Percentiles rank a stretch among this genome's conserved stretches.
phyloP scores from a whole-genome alignment of 1,140 invertebrate species.

The Parapsyche elsis region DNA sequence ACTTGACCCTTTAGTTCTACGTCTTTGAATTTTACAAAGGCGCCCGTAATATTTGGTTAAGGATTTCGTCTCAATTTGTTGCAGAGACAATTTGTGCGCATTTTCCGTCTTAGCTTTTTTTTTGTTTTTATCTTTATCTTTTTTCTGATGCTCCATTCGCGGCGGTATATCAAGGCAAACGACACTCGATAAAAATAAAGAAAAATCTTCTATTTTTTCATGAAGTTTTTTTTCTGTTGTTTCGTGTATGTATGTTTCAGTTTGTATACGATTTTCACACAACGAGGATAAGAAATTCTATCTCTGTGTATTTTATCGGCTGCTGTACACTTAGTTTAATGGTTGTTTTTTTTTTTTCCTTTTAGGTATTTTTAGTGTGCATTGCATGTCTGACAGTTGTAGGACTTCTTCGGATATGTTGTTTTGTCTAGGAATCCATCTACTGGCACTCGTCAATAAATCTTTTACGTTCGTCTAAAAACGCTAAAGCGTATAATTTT shows the following conservation, averaged over 20 bases:
- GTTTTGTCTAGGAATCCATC: background rate
- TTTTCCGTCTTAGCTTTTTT: constrained; percentile 34
- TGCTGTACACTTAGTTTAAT: background rate
- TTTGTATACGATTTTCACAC: background rate
- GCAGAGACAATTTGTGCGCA: constrained; percentile 52
- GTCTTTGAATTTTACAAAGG: background rate
- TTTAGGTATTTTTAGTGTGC: background rate
- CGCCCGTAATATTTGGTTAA: constrained; percentile 14
- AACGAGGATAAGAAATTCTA: constrained; percentile 4
- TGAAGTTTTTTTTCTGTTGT: background rate
- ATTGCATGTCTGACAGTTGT: constrained; percentile 37
- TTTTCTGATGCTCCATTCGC: constrained; percentile 45
- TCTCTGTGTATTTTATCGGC: constrained; percentile 7
- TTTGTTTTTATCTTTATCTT: constrained; percentile 49
- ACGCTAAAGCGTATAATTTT: background rate
- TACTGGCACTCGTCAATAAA: background rate
- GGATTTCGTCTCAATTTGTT: constrained; percentile 56
- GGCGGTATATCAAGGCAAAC: constrained; percentile 34
- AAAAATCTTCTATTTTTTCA: background rate
- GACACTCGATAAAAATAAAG: constrained; percentile 42
- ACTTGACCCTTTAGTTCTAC: background rate
- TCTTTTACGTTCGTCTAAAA: background rate
- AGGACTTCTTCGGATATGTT: constrained; percentile 12
- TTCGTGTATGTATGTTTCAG: background rate
- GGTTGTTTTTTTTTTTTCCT: background rate